Percentiles rank a stretch among this genome's conserved stretches.
phyloP scores from a whole-genome alignment of 1,140 invertebrate genomes.

The Yoshiicerus persimilis region DNA sequence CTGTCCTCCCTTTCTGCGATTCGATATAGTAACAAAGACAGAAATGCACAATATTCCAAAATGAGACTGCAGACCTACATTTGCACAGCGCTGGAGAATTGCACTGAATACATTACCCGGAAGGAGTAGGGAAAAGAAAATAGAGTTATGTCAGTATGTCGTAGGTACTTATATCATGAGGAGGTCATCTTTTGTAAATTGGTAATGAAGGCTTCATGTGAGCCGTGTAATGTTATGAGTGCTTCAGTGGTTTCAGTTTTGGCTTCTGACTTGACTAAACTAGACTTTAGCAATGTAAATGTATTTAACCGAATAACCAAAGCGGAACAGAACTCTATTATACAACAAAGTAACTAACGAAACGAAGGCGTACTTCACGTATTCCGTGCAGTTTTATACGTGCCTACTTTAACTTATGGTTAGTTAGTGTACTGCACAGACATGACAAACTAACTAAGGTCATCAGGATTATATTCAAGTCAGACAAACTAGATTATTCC shows the following conservation, averaged over 20 bases:
- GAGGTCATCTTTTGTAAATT: slow-evolving; percentile 18
- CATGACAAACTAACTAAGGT: background rate
- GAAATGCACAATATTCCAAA: too few species aligned
- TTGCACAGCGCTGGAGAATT: too few species aligned
- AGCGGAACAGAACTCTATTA: background rate
- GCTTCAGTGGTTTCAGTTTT: background rate
- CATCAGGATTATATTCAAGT: background rate
- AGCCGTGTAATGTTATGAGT: background rate
- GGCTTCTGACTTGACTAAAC: background rate
- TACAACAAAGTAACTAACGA: background rate
- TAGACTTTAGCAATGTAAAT: background rate
- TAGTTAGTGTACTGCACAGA: background rate
- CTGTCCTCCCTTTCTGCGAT: too few species aligned
- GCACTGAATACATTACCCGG: too few species aligned
- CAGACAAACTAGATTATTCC: too few species aligned
- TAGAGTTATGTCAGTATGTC: background rate
- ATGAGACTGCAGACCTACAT: too few species aligned
- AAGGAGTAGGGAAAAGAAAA: too few species aligned
- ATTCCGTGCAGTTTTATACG: background rate
- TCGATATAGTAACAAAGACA: too few species aligned
- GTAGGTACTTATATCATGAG: background rate
- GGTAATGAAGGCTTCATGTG: slow-evolving; percentile 1
- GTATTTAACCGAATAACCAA: background rate
- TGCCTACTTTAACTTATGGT: background rate
- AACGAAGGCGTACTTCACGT: background rate